Evolutionary conservation across 2,797 vertebrate species (phyloP).

Genomic region (Pipistrellus kuhlii): DNA sequence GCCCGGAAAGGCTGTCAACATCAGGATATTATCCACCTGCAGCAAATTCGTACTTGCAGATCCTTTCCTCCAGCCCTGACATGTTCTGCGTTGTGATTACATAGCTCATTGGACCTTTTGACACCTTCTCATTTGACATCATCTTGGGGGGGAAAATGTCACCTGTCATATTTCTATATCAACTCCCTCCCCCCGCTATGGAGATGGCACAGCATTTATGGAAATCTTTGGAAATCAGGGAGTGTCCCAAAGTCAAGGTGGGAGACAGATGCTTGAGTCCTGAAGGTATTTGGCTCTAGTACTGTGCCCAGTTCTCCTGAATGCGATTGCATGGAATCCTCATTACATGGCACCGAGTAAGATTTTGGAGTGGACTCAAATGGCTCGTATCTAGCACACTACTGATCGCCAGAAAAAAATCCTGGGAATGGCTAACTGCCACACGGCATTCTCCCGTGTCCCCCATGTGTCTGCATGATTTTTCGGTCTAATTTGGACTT

Average conservation of each 20-base stretch:
- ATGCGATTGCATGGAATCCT: background rate
- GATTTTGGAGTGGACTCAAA: background rate
- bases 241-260: constrained; percentile 16
- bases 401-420: background rate
- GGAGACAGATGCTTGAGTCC: background rate
- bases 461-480: constrained; percentile 69
- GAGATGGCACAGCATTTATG: background rate
- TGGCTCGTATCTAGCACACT: background rate
- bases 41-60: background rate
- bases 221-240: background rate
- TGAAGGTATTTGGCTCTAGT: background rate
- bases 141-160: background rate
- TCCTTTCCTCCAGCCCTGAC: background rate
- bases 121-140: background rate
- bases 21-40: background rate
- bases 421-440: constrained; percentile 27
- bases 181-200: background rate
- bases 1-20: background rate
- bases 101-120: background rate
- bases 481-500: constrained; percentile 76
- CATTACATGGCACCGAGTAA: background rate
- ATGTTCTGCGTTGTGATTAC: background rate
- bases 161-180: background rate
- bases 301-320: background rate
- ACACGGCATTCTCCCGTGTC: background rate